Conservation (phyloP, 2,113 vertebrate genomes). For the Platycercus adscitus region DNA sequence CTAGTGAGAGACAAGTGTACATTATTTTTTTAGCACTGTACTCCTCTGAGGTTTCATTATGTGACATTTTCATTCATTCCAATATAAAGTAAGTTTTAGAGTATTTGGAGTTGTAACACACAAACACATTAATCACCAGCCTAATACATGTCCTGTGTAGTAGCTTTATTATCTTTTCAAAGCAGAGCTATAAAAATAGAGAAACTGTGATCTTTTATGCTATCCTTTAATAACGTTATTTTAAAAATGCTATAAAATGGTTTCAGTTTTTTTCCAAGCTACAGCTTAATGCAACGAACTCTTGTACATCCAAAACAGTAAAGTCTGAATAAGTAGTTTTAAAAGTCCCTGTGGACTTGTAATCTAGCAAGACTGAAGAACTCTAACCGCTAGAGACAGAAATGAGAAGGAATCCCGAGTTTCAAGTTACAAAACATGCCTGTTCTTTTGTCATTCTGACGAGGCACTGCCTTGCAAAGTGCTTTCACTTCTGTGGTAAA, state of each 20-base stretch:
- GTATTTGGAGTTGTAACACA: neutral
- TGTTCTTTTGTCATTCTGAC: conserved; percentile 42
- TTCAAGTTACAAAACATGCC: conserved; percentile 47
- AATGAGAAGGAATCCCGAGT: conserved; percentile 59
- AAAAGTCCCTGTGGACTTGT: conserved; percentile 69
- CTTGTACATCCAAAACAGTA: conserved; percentile 71
- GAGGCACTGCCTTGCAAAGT: neutral
- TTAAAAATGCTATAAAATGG: conserved; percentile 68
- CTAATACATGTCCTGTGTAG: conserved; percentile 47
- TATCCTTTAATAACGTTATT: conserved; percentile 69
- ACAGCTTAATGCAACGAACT: conserved; percentile 63
- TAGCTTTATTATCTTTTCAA: conserved; percentile 69
- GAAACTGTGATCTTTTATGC: conserved; percentile 69
- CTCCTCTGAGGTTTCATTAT: conserved; percentile 27
- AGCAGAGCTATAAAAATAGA: conserved; percentile 58
- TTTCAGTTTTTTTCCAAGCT: conserved; percentile 43
- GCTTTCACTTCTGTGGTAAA: conserved; percentile 15
- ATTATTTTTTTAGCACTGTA: conserved; percentile 8
- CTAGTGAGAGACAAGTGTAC: conserved; percentile 3
- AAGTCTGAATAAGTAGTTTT: conserved; percentile 73
- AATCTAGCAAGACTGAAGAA: conserved; percentile 66
- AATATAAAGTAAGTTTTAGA: conserved; percentile 27
- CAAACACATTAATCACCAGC: conserved; percentile 59
- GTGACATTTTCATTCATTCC: conserved; percentile 58
- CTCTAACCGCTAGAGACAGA: conserved; percentile 64